Base-by-base conservation (phyloP, 2,113 vertebrate species). In the Morone chrysops region DNA sequence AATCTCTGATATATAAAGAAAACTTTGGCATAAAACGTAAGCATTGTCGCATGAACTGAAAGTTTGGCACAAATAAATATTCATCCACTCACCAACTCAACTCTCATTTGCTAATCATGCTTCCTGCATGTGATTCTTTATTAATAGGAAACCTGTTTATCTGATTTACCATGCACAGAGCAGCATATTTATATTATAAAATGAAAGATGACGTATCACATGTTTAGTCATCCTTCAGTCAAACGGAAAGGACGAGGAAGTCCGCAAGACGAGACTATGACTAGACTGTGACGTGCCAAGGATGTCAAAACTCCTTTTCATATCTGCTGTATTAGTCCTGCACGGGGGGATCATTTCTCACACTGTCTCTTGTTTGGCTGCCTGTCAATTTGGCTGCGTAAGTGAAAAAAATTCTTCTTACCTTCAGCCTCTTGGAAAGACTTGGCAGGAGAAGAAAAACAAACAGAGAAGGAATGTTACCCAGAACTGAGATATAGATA, bases 371-470 rank as follows among this genome's bases (percentile, higher is more conserved):
- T 13, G 11, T 43, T 73, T 43, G 38, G 38, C 54, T 59, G 47
- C 1, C 25, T 59, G 31, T 70, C 59, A 71, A 36, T 13, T 8
- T n/a, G 40, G 50, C 16, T 43, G 38, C 13, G 16, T 4, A 53
- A 11, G 0, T 9, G 12, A 75, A 66, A 14, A 45, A 51, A 41
- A 10, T 22, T 20, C 9, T 11, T 13, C 82, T 83, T 79, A 91
- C 83, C 53, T 89, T 78, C 66, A 91, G 67, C 59, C 78, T 66
- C 66, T 5, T 54, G 82, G 81, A 90, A 68, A 82, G 72, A 63
- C 72, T 77, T 61, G 41, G 14, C 17, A 61, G 5, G 54, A 78
- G 14, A 47, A 63, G 57, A 12, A 72, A 85, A 87, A 63, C 60
- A 77, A 85, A 88, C 45, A 68, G 18, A 45, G 7, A 0, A 47